These are phyloP conservation scores for Agapornis canus DNA, from an alignment of 2,797 vertebrate genomes.

Conservation along the genomic window DNA sequence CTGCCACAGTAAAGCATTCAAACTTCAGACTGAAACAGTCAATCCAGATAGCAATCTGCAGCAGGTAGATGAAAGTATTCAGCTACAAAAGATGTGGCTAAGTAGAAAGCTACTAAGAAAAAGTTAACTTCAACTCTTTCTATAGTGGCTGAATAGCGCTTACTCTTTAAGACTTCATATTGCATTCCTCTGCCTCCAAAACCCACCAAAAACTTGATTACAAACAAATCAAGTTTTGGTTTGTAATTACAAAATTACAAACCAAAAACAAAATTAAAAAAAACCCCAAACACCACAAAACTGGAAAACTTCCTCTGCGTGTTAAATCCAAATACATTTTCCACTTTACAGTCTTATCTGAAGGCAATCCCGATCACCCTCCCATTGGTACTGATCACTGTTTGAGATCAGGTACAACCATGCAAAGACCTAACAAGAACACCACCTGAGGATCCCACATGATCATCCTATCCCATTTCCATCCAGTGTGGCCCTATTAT, in stretches of 20 bases:
- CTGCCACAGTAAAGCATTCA: not conserved
- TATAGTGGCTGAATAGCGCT: not conserved
- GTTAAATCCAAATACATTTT: not conserved
- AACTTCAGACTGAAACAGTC: not conserved
- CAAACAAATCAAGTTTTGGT: too few relatives aligned
- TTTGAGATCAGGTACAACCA: not conserved
- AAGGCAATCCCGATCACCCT: not conserved
- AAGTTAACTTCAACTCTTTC: not conserved
- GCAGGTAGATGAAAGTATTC: not conserved
- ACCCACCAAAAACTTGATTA: not conserved
- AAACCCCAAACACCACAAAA: accelerated
- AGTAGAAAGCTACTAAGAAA: not conserved
- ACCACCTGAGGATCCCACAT: not conserved
- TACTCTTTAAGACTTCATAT: not conserved
- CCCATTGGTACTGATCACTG: accelerated
- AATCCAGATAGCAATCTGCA: not conserved
- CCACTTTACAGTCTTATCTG: not conserved
- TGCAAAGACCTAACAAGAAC: not conserved
- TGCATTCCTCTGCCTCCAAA: not conserved
- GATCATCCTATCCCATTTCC: not conserved
- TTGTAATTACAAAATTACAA: too few relatives aligned
- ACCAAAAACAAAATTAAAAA: too few relatives aligned
- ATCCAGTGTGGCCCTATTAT: not conserved
- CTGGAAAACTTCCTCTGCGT: not conserved
- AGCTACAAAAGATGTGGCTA: not conserved